phyloP scores from a whole-genome alignment of 2,797 vertebrate genomes.

The Cynopterus sphinx region DNA sequence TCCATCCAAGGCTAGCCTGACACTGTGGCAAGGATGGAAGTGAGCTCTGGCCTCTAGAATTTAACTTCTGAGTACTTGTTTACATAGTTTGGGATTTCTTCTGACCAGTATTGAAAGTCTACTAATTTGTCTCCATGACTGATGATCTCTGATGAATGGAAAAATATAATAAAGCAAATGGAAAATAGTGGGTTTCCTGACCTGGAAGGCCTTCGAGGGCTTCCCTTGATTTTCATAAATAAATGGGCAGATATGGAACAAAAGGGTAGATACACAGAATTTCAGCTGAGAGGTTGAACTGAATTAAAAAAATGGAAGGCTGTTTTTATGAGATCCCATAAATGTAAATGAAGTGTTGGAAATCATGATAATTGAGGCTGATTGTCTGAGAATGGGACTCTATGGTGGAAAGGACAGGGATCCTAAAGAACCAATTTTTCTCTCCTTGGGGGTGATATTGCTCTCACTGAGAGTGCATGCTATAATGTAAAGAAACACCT shows the following conservation, averaged over 20 bases:
- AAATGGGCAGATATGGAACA: neutral
- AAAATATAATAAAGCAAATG: slow-evolving; percentile 23
- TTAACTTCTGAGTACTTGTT: slow-evolving; percentile 18
- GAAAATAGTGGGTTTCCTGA: slow-evolving; percentile 41
- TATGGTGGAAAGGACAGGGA: neutral
- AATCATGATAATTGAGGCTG: neutral
- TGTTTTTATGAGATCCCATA: neutral
- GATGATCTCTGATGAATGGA: slow-evolving; percentile 13
- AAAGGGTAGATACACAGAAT: slow-evolving; percentile 9
- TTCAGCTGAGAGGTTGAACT: neutral
- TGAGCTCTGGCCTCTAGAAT: neutral
- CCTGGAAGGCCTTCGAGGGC: slow-evolving; percentile 15
- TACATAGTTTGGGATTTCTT: neutral
- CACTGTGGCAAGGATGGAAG: neutral
- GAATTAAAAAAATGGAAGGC: neutral
- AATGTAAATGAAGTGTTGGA: neutral
- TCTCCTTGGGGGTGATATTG: neutral
- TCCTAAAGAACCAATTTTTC: neutral
- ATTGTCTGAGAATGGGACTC: neutral
- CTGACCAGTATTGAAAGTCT: neutral
- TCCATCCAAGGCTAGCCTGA: neutral
- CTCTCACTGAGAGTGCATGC: neutral
- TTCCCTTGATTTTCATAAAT: slow-evolving; percentile 54
- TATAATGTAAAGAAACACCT: neutral
- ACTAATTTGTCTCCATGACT: slow-evolving; percentile 15